Conservation (phyloP, 2,888 invertebrate species). For the Dorcus parallelipipedus region DNA sequence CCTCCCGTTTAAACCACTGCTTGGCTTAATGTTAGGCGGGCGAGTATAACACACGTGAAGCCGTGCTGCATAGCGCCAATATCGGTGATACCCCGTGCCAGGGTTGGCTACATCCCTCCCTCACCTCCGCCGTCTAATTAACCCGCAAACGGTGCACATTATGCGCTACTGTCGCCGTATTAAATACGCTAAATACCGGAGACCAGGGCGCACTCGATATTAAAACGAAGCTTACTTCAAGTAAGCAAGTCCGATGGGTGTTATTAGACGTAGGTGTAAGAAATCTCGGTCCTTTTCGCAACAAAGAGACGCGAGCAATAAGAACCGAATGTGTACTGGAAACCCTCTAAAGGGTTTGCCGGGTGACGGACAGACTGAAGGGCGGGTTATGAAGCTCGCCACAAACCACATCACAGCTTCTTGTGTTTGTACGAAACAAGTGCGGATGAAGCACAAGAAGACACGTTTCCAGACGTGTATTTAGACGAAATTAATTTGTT, state of each 20-base stretch:
- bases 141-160: conserved; percentile 47
- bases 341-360: conserved; percentile 4
- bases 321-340: neutral
- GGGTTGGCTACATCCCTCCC: conserved; percentile 32
- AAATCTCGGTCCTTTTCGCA: neutral
- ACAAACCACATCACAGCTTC: conserved; percentile 47
- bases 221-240: neutral
- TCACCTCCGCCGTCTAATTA: conserved; percentile 40
- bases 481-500: neutral
- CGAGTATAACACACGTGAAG: conserved; percentile 38
- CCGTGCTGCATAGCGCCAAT: conserved; percentile 46
- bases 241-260: no score
- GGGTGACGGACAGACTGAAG: conserved; percentile 41
- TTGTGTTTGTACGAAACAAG: conserved; percentile 36
- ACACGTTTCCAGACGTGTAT: neutral
- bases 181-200: conserved; percentile 25
- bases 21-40: conserved; percentile 33
- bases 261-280: no score
- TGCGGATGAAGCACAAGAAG: conserved; percentile 6
- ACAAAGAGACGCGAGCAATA: neutral
- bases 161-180: conserved; percentile 38
- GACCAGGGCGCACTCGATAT: conserved; percentile 10
- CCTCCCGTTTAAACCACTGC: conserved; percentile 35
- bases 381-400: conserved; percentile 44
- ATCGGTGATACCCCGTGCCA: conserved; percentile 49